Base-by-base conservation (phyloP, 2,888 invertebrate genomes). In the Zonitis immaculata region DNA sequence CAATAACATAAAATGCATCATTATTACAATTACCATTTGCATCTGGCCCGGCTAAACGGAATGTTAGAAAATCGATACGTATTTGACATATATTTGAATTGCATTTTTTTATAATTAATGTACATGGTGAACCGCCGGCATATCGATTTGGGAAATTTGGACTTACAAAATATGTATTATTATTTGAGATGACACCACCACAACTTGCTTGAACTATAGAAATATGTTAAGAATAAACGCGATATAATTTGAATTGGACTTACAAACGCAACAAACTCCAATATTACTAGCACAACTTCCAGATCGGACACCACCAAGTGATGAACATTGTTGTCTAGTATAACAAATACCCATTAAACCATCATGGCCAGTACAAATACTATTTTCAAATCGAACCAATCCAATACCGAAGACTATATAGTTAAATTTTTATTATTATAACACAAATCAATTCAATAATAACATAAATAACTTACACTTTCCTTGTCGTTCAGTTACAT, bases 231-330 rank as follows among this genome's bases (percentile, higher is more conserved):
- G n/a, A n/a, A n/a, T n/a, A n/a, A n/a, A n/a, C n/a, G n/a, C n/a
- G n/a, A n/a, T 16, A 42, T 16, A 18, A 18, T 16, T 43, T 16
- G 18, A 16, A 42, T 42, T 18, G 8, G 12, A 79, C 84, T 83
- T 78, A 92, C 92, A 85, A 55, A 91, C 82, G 70, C 93, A 93
- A 71, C 93, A 93, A 51, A 88, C 82, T 3, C 91, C 92, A 65
- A 88, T 82, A 50, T 82, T 81, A 22, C 75, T 76, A 3, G 88
- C 89, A 70, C 93, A 93, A 9, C 76, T 76, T 9, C 90, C 91
- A 0, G 88, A 86, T 35, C 84, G 76, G 6, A 83, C 83, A 0
- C 93, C 93, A 51, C 83, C 84, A 22, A 84, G 81, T 65, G 83
- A 83, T 47, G 77, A 72, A 69, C 91, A 92, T 71, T 91, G 89